Evolutionary conservation across 2,113 vertebrate species (phyloP).

Genomic region (Melanerpes aurifrons): DNA sequence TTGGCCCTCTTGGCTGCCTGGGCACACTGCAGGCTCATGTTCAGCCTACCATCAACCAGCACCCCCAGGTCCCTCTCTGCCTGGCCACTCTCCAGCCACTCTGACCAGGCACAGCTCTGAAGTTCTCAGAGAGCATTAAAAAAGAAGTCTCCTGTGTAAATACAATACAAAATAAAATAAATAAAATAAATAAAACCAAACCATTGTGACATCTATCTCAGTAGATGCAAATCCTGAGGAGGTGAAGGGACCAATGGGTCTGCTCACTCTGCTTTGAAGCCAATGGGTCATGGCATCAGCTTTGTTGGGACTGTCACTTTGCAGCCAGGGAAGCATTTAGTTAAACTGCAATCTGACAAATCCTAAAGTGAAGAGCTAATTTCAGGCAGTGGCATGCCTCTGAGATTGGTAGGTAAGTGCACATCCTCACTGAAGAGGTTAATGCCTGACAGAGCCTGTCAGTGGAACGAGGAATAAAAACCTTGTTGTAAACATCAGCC

Average conservation of each 20-base stretch:
- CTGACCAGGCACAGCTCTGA: background rate
- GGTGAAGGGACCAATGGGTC: background rate
- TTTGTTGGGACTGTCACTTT: background rate
- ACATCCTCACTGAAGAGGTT: conserved; percentile 4
- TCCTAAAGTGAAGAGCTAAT: conserved; percentile 2
- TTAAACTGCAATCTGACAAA: background rate
- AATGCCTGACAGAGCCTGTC: background rate
- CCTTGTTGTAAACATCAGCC: background rate
- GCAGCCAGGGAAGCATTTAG: conserved; percentile 1
- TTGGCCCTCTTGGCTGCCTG: too few species aligned
- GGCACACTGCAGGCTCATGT: too few species aligned
- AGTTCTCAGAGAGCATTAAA: background rate
- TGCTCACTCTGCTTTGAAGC: background rate
- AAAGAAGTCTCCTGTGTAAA: background rate
- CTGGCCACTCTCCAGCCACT: too few species aligned
- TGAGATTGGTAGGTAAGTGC: background rate
- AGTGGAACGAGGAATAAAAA: background rate
- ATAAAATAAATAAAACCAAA: background rate
- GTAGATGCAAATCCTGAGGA: background rate
- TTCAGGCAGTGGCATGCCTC: background rate
- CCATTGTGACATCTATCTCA: background rate
- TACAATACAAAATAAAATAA: background rate
- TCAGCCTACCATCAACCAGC: too few species aligned
- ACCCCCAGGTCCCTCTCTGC: too few species aligned
- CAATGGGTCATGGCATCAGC: background rate